These are phyloP conservation scores for Drosophila quadrilineata DNA, from an alignment of 1,140 invertebrate genomes.

Conservation along the genomic window DNA sequence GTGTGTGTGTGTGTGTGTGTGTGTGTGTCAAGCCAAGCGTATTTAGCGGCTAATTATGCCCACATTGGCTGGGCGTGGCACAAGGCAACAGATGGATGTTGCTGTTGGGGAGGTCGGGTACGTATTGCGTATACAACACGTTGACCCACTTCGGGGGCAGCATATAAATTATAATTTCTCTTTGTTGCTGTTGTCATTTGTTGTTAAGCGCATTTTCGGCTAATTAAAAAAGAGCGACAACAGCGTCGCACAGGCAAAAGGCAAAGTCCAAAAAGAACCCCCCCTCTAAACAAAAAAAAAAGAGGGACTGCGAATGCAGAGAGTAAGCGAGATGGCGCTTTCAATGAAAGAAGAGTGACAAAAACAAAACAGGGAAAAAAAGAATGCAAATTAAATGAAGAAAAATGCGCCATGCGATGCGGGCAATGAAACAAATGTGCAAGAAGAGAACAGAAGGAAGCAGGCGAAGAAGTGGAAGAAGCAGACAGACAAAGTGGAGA, in stretches of 20 bases:
- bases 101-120: not conserved
- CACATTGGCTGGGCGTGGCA: not conserved
- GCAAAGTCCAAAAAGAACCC: no score
- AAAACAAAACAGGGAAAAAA: no score
- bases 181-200: constrained; percentile 51
- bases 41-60: constrained; percentile 39
- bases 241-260: constrained; percentile 5
- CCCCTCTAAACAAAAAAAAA: not conserved
- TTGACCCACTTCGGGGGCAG: constrained; percentile 52
- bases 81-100: no score
- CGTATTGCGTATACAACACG: constrained; percentile 62
- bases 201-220: constrained; percentile 72
- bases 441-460: not conserved
- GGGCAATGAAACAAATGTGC: constrained; percentile 35
- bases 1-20: not conserved
- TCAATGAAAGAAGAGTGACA: constrained; percentile 22
- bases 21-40: constrained; percentile 24
- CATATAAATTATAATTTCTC: constrained; percentile 39
- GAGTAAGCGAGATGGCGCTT: not conserved
- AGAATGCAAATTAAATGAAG: constrained; percentile 73
- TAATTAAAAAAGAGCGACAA: constrained; percentile 72
- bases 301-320: not conserved
- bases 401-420: constrained; percentile 51
- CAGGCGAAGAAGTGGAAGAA: no score
- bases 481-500: not conserved